A percentile compares a stretch with the other conserved stretches of the same genome.
Evolutionary conservation across 1,140 invertebrate genomes (phyloP).

Genomic region (Bombyx mandarina): DNA sequence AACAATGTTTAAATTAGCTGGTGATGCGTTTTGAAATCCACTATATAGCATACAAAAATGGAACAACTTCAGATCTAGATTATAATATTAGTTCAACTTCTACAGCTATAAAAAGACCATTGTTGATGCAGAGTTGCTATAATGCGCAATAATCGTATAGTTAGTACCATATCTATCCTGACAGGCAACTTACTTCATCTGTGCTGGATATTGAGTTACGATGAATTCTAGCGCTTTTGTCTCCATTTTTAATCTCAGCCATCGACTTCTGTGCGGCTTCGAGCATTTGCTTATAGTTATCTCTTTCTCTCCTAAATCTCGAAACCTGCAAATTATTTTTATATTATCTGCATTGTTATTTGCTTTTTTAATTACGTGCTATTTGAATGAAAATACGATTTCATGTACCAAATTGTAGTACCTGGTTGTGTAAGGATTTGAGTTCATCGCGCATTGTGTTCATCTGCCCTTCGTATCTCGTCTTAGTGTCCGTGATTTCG

Average conservation of each 20-base stretch:
- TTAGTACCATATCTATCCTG: background rate
- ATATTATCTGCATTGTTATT: background rate
- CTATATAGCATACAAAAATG: too few species aligned
- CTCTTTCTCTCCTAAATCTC: constrained; percentile 89
- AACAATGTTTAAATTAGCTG: too few species aligned
- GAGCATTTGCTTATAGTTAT: constrained; percentile 92
- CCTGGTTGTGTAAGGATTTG: constrained; percentile 84
- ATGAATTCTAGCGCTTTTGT: constrained; percentile 42
- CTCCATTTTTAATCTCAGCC: constrained; percentile 78
- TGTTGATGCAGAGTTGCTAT: background rate
- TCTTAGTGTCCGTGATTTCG: constrained; percentile 87
- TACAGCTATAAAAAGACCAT: background rate
- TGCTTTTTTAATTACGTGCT: background rate
- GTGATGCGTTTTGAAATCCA: too few species aligned
- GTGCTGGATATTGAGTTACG: constrained; percentile 67
- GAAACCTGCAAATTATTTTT: constrained; percentile 49
- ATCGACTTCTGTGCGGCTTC: constrained; percentile 88
- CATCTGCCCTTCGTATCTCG: constrained; percentile 90
- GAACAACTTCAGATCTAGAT: too few species aligned
- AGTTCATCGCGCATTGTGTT: constrained; percentile 89
- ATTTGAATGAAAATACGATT: background rate
- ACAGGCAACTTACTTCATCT: constrained; percentile 72
- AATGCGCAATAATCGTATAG: background rate
- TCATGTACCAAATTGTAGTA: constrained; percentile 23
- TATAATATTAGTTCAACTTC: too few species aligned